Evolutionary conservation across 2,888 invertebrate genomes (phyloP), one percentile per base, ranked within the genome.

Genomic region (Dorcus parallelipipedus): DNA sequence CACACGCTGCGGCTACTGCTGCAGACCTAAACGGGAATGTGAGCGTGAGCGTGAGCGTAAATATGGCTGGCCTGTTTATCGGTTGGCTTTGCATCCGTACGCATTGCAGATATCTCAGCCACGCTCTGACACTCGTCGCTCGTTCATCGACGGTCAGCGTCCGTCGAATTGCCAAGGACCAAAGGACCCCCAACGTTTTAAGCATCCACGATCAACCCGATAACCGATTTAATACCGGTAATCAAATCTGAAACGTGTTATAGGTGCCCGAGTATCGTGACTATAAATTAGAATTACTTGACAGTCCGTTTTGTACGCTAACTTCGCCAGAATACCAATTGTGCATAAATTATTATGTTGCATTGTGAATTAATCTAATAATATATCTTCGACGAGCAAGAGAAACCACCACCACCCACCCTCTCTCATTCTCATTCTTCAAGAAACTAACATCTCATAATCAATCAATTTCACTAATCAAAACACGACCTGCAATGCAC

Each of bases 201-300:
- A 60, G 61, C 59, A 59, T 62, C 63, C 55, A 60, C 56, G 53
- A 63, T 63, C 56, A 57, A 58, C 64, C 64, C 66, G 67, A 68
- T 65, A 60, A 63, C 59, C 64, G 67, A 68, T 69, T 67, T 68
- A 69, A 63, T 65, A 64, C 62, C 60, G 63, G 66, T 66, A 69
- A 69, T 69, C 69, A 70, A 70, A 70, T 70, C 69, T 67, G 66
- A 62, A 66, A 61, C 66, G 65, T 62, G 64, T 64, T 65, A 63
- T 64, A 64, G 64, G 65, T 64, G 61, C 61, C 60, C 61, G 47
- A 56, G 61, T 69, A 67, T 67, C 69, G 70, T 69, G 71, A 68
- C 69, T 64, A 71, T 71, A 70, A 69, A 70, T 71, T 70, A 69
- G 67, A 69, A 69, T 69, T 68, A 71, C 68, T 68, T 71, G 69